Evolutionary conservation across 2,888 invertebrate genomes (phyloP), one percentile per base, ranked within the genome.

Genomic region (Caenorhabditis angaria): DNA sequence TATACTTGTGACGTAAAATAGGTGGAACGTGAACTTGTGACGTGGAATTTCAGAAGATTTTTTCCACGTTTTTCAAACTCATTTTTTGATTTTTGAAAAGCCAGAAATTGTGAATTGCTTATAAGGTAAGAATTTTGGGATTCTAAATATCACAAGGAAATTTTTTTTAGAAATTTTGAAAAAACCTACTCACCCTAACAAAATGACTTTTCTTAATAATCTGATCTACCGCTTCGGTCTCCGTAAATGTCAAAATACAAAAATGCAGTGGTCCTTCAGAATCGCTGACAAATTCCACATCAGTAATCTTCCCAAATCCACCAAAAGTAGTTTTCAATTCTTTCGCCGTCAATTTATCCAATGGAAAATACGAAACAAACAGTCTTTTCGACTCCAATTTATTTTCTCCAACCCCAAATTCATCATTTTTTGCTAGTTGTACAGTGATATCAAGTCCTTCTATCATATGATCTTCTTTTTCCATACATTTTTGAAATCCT

Each of bases 281-380:
- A 62, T 73, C 73, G 32, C 61, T 65, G 20, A 73, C 69, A 60
- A 73, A 65, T 48, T 73, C 73, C 8, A 73, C 73, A 54, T 73
- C 69, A 1, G 65, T 65, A 14, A 73, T 69, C 51, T 73, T 73
- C 27, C 73, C 73, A 28, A 60, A 69, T 0, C 58, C n/a, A 20
- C 69, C 69, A 54, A 73, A 73, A 10, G 51, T 55, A 8, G 27
- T 24, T 32, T 69, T 73, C 35, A 73, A 14, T 25, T 73, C 69
- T 47, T 54, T 47, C 2, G 62, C 20, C 1, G 69, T 69, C n/a
- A 73, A 47, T 14, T 56, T 35, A 27, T 61, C 58, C 12, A 73
- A 25, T 18, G 73, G 73, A 20, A 59, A 69, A 54, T 55, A 73
- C 0, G 73, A 73, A 22, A 73, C 73, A 32, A 69, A 73, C 18